These are phyloP conservation scores for Sebastes cheni DNA, from an alignment of 2,797 vertebrate genomes.

Conservation along the genomic window DNA sequence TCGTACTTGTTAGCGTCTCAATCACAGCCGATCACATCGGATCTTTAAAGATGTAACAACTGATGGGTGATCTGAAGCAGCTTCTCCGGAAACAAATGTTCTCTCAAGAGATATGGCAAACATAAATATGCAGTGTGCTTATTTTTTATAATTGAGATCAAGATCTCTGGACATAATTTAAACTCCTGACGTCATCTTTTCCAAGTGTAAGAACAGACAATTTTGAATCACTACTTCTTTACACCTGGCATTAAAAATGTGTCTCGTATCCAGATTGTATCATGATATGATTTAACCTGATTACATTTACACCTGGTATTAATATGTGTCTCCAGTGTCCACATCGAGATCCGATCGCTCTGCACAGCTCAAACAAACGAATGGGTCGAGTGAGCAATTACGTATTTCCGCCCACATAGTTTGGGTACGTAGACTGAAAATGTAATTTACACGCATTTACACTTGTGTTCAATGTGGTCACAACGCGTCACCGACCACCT, in stretches of 20 bases:
- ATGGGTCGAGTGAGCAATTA: too few relatives aligned
- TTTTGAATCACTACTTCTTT: background rate
- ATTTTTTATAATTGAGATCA: background rate
- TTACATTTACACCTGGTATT: too few relatives aligned
- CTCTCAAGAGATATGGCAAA: background rate
- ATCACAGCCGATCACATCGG: background rate
- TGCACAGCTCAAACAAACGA: too few relatives aligned
- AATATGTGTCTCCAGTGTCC: too few relatives aligned
- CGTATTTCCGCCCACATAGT: accelerated
- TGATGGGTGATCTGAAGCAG: background rate
- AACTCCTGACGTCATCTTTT: background rate
- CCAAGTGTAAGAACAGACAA: background rate
- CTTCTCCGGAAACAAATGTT: background rate
- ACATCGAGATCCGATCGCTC: too few relatives aligned
- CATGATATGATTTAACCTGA: too few relatives aligned
- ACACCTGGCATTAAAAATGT: background rate
- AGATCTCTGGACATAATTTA: background rate
- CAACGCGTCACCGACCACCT: too few relatives aligned
- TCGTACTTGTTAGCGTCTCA: background rate
- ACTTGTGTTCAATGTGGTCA: too few relatives aligned
- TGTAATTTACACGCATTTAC: too few relatives aligned
- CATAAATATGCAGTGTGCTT: background rate
- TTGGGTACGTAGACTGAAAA: too few relatives aligned
- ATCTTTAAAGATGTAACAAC: background rate
- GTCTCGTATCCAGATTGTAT: too few relatives aligned